These are phyloP conservation scores for Crocuta crocuta DNA, from an alignment of 2,113 vertebrate genomes.

Conservation along the genomic window DNA sequence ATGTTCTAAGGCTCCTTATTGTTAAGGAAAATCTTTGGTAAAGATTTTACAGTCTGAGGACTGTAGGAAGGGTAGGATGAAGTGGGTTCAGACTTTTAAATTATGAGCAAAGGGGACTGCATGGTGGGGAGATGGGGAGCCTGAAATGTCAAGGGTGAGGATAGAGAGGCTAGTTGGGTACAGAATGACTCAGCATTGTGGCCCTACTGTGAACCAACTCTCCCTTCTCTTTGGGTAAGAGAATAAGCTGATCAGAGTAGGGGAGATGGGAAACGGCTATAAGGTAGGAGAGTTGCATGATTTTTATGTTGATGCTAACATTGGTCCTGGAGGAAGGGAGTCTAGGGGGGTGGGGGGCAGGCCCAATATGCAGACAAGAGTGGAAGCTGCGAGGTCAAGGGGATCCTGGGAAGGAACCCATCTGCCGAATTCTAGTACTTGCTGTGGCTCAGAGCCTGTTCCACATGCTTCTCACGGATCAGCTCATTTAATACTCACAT, in stretches of 20 bases:
- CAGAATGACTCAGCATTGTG: neutral
- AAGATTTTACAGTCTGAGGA: neutral
- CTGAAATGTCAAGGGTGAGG: neutral
- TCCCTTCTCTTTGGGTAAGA: neutral
- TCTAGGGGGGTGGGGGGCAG: too few species aligned
- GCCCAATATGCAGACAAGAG: neutral
- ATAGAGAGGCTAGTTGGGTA: neutral
- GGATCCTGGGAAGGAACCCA: neutral
- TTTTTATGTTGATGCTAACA: neutral
- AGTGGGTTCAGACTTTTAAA: neutral
- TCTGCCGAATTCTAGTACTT: neutral
- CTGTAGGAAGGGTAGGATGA: neutral
- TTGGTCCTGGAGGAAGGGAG: neutral
- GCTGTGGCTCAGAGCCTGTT: neutral
- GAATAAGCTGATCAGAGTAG: neutral
- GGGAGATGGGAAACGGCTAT: neutral
- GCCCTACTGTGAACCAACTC: neutral
- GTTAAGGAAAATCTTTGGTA: neutral
- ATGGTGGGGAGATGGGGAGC: neutral
- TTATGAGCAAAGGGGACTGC: neutral
- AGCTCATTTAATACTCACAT: neutral
- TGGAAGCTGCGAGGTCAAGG: neutral
- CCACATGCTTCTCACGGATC: neutral
- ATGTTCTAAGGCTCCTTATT: neutral
- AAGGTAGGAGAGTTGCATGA: neutral